Conservation (phyloP, 2,888 invertebrate genomes). For the Pseudococcus jackbeardsleyi region DNA sequence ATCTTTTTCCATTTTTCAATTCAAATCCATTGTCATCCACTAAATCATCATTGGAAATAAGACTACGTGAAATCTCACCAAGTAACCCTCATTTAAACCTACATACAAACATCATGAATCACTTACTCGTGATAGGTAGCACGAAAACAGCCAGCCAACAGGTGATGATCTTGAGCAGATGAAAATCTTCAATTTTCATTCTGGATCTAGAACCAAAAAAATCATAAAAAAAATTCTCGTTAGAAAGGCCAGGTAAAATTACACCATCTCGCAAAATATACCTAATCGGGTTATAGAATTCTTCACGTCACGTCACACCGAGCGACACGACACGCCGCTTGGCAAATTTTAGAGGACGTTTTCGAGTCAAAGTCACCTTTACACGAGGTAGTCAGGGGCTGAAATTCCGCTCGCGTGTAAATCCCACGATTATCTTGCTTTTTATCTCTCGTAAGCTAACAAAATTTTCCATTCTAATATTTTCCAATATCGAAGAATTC, state of each 20-base stretch:
- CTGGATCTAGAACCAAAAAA: constrained; percentile 23
- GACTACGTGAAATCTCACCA: too few relatives aligned
- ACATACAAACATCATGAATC: not conserved
- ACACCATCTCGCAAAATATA: not conserved
- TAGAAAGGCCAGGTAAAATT: not conserved
- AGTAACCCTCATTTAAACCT: too few relatives aligned
- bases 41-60: too few relatives aligned
- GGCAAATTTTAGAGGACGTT: not conserved
- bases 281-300: too few relatives aligned
- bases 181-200: constrained; percentile 61
- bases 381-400: not conserved
- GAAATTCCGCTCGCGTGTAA: not conserved
- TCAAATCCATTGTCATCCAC: too few relatives aligned
- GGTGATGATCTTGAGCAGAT: constrained; percentile 47
- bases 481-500: not conserved
- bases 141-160: constrained; percentile 56
- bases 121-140: constrained; percentile 49
- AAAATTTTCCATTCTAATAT: not conserved
- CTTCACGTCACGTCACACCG: too few relatives aligned
- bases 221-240: not conserved
- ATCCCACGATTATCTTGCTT: not conserved
- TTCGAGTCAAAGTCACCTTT: not conserved
- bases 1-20: too few relatives aligned
- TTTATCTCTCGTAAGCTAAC: not conserved
- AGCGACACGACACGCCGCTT: too few relatives aligned